Evolutionary conservation across 1,140 invertebrate genomes (phyloP).

Genomic region (Stegodyphus mimosarum): DNA sequence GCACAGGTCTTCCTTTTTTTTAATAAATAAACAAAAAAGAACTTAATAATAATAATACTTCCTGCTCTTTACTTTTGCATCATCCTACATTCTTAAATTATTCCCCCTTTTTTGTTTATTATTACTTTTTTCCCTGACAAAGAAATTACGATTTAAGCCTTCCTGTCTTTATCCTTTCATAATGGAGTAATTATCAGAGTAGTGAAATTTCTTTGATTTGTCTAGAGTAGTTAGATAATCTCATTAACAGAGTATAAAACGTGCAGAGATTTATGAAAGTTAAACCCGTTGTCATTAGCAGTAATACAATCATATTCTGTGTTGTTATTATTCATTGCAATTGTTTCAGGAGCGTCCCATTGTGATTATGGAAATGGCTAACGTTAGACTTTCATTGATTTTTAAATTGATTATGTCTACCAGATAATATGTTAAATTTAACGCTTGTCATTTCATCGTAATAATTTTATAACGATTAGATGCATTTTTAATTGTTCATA

Average conservation of each 20-base stretch:
- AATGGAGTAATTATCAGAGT: neutral
- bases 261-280: slow-evolving; percentile 20
- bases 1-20: neutral
- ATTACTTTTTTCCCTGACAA: slow-evolving; percentile 21
- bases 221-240: slow-evolving; percentile 15
- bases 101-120: neutral
- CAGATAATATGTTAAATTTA: too few species aligned
- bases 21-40: too few species aligned
- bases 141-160: slow-evolving; percentile 53
- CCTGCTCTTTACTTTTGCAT: neutral
- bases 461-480: too few species aligned
- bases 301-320: neutral
- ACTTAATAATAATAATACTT: neutral
- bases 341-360: too few species aligned
- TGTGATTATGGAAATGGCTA: too few species aligned
- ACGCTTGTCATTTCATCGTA: too few species aligned
- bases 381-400: too few species aligned
- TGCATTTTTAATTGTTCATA: too few species aligned
- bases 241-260: slow-evolving; percentile 2
- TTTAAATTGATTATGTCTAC: too few species aligned
- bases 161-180: slow-evolving; percentile 31
- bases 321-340: too few species aligned
- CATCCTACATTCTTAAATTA: neutral
- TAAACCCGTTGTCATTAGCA: neutral
- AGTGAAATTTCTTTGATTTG: neutral